Evolutionary conservation across 2,797 vertebrate species (phyloP).

Genomic region (Limnodromus scolopaceus): DNA sequence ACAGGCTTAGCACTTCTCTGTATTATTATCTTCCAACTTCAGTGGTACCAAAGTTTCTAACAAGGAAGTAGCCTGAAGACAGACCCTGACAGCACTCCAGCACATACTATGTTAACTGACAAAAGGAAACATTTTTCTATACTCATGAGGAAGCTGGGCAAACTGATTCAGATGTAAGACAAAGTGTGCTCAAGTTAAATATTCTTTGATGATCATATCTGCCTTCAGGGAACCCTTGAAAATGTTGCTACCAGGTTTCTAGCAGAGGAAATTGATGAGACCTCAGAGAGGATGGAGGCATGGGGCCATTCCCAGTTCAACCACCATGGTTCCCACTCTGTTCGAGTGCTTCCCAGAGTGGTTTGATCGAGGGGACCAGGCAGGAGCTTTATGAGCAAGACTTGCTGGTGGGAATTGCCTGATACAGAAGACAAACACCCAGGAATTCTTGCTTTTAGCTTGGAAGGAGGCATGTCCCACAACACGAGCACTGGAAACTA

Average conservation of each 20-base stretch:
- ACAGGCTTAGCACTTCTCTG: neutral
- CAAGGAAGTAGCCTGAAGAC: neutral
- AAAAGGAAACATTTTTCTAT: conserved; percentile 19
- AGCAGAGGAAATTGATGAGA: neutral
- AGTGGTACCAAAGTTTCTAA: neutral
- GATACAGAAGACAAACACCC: neutral
- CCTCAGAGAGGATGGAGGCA: neutral
- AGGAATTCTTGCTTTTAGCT: neutral
- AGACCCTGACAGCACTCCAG: neutral
- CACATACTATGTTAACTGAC: neutral
- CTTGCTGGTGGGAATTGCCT: neutral
- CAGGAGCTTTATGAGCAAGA: neutral
- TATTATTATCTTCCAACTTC: neutral
- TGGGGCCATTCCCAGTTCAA: neutral
- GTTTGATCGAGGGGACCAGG: neutral
- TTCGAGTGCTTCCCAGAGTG: neutral
- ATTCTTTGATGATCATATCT: neutral
- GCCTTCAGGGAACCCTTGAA: neutral
- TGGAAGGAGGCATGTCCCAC: neutral
- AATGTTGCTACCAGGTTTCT: neutral
- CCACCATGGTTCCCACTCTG: neutral
- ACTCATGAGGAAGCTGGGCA: neutral
- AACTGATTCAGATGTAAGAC: neutral
- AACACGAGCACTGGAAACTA: neutral
- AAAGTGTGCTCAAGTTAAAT: neutral